These are phyloP conservation scores for Falco peregrinus DNA, from an alignment of 2,797 vertebrate species.

Conservation along the genomic window DNA sequence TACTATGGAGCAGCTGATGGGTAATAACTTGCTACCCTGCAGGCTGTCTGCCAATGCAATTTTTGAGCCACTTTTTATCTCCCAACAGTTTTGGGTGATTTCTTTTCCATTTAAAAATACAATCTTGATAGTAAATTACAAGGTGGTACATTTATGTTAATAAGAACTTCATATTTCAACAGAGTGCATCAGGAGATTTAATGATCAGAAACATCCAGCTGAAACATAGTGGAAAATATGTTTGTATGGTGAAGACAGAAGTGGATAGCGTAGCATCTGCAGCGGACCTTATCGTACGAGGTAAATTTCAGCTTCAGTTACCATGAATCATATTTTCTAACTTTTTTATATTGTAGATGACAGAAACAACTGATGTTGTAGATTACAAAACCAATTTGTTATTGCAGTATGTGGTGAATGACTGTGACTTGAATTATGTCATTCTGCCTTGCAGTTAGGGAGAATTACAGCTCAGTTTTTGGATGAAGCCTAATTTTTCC, in stretches of 20 bases:
- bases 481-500: not conserved
- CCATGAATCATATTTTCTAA: accelerated
- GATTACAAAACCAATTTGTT: not conserved
- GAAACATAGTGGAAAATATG: constrained; percentile 90
- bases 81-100: not conserved
- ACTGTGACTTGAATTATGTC: not conserved
- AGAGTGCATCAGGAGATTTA: constrained; percentile 91
- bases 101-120: not conserved
- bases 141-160: not conserved
- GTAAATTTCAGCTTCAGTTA: constrained; percentile 64
- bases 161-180: not conserved
- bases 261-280: constrained; percentile 92
- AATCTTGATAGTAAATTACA: not conserved
- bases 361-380: not conserved
- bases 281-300: constrained; percentile 92
- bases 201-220: constrained; percentile 97
- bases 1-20: not conserved
- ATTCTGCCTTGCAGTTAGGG: not conserved
- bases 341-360: accelerated
- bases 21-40: not conserved
- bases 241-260: constrained; percentile 89
- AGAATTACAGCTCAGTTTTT: not conserved
- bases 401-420: not conserved
- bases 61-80: not conserved
- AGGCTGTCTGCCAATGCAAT: not conserved